These are phyloP conservation scores for Macrocentrus cingulum DNA, from an alignment of 1,140 invertebrate species.

Conservation along the genomic window DNA sequence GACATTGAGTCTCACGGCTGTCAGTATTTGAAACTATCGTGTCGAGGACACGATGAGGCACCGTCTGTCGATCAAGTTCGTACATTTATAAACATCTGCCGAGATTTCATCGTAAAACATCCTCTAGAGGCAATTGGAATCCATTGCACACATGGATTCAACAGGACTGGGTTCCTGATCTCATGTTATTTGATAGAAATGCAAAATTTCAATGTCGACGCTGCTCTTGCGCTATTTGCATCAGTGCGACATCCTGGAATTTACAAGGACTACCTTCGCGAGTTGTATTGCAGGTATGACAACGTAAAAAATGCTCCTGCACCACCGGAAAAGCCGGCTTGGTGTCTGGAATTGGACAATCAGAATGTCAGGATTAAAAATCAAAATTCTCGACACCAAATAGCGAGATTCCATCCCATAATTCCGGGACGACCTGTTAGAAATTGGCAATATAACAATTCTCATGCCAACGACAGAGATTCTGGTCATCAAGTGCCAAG, in stretches of 20 bases:
- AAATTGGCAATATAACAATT: too few species aligned
- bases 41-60: slow-evolving; percentile 82
- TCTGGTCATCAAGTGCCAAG: too few species aligned
- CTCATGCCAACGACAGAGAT: too few species aligned
- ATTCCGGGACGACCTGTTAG: too few species aligned
- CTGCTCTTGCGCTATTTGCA: slow-evolving; percentile 78
- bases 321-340: slow-evolving; percentile 78
- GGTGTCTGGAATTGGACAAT: slow-evolving; percentile 70
- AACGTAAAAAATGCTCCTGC: slow-evolving; percentile 70
- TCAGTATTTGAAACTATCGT: slow-evolving; percentile 84
- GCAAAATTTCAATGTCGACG: slow-evolving; percentile 75
- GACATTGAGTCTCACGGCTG: slow-evolving; percentile 76
- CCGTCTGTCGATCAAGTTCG: slow-evolving; percentile 76
- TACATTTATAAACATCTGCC: slow-evolving; percentile 77
- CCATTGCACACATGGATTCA: slow-evolving; percentile 99
- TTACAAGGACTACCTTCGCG: slow-evolving; percentile 77
- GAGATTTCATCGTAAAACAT: slow-evolving; percentile 74
- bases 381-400: too few species aligned
- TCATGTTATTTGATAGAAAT: slow-evolving; percentile 86
- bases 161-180: slow-evolving; percentile 95
- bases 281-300: slow-evolving; percentile 76
- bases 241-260: slow-evolving; percentile 72
- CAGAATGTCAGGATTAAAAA: too few species aligned
- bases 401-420: too few species aligned
- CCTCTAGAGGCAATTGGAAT: slow-evolving; percentile 84